phyloP scores from a whole-genome alignment of 1,140 invertebrate genomes.

The Hypsibius dujardini region DNA sequence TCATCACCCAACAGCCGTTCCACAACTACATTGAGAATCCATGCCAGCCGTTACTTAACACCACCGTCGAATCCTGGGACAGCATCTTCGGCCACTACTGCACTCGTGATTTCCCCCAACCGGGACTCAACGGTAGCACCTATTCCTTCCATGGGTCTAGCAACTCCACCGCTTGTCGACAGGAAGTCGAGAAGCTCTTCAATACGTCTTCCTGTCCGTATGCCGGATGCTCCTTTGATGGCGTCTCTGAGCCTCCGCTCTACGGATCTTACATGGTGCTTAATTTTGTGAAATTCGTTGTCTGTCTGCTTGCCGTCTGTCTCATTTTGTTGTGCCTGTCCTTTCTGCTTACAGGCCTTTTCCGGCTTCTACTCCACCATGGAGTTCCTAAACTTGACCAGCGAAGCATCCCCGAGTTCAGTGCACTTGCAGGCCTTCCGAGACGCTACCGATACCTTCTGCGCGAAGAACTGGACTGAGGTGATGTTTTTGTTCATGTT shows the following conservation, averaged over 20 bases:
- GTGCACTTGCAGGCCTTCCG: not conserved
- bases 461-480: not conserved
- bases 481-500: not conserved
- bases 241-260: not conserved
- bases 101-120: not conserved
- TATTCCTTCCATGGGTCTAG: not conserved
- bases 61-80: not conserved
- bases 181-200: not conserved
- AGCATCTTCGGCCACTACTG: not conserved
- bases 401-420: not conserved
- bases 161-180: not conserved
- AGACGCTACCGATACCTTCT: not conserved
- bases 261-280: not conserved
- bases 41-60: not conserved
- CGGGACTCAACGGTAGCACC: not conserved
- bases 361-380: constrained; percentile 7
- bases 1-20: not conserved
- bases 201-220: not conserved
- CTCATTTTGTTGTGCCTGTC: not conserved
- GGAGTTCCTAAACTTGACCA: not conserved
- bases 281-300: not conserved
- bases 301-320: not conserved
- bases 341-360: constrained; percentile 7
- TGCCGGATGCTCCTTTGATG: not conserved
- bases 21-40: not conserved